Conservation (phyloP, 2,888 invertebrate species). For the Incurvaria masculella region DNA sequence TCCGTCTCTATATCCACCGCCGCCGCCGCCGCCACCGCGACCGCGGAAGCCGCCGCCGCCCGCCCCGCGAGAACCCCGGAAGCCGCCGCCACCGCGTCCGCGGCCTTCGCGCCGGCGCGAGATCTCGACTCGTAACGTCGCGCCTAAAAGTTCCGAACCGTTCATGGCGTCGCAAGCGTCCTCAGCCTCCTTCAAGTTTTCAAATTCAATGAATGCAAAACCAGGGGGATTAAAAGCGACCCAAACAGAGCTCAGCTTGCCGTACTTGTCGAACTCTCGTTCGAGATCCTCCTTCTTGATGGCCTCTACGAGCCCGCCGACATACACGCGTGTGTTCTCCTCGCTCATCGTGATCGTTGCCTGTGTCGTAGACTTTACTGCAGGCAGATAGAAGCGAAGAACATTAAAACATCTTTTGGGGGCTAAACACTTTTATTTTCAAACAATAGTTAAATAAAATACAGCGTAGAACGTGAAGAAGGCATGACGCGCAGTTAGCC, state of each 20-base stretch:
- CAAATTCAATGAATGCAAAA: constrained; percentile 92
- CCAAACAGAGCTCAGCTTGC: constrained; percentile 90
- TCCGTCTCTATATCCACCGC: too few relatives aligned
- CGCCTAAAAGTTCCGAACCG: constrained; percentile 83
- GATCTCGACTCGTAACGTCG: constrained; percentile 84
- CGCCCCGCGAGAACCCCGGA: constrained; percentile 51
- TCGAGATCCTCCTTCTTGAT: constrained; percentile 92
- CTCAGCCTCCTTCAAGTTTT: constrained; percentile 84
- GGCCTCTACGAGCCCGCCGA: constrained; percentile 84
- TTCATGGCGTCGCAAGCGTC: constrained; percentile 87
- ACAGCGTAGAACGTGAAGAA: neutral
- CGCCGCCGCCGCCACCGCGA: constrained; percentile 36
- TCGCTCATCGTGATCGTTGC: constrained; percentile 8
- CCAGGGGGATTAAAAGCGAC: constrained; percentile 93
- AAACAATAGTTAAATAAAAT: neutral
- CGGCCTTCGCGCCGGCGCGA: constrained; percentile 77
- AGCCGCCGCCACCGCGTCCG: constrained; percentile 59
- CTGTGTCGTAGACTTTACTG: neutral
- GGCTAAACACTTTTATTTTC: neutral
- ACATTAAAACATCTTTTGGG: neutral
- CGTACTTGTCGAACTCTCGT: constrained; percentile 87
- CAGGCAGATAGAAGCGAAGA: neutral
- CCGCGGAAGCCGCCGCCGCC: constrained; percentile 44
- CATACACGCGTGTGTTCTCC: constrained; percentile 76
- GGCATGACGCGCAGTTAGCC: neutral